phyloP scores from a whole-genome alignment of 2,113 vertebrate species.

The Malurus elegans region DNA sequence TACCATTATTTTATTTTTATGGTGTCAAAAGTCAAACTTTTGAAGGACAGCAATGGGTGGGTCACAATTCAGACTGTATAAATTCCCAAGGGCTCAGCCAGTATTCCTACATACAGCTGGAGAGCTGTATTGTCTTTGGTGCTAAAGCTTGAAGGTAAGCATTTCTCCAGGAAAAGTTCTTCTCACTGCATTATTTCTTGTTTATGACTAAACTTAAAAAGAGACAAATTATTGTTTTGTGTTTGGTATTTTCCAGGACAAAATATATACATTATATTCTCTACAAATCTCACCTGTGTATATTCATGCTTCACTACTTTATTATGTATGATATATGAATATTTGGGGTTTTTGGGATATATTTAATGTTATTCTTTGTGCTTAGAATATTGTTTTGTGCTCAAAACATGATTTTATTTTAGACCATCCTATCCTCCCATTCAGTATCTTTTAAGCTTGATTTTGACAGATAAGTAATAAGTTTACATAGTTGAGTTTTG shows the following conservation, averaged over 20 bases:
- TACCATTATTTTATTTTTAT: slow-evolving; percentile 15
- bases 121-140: slow-evolving; percentile 34
- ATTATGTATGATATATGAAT: neutral
- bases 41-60: neutral
- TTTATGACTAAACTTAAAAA: neutral
- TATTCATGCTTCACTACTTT: neutral
- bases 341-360: neutral
- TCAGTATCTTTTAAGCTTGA: neutral
- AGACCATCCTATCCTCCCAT: neutral
- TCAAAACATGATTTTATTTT: neutral
- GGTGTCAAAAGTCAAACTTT: slow-evolving; percentile 10
- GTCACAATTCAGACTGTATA: slow-evolving; percentile 12
- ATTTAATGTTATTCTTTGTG: neutral
- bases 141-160: slow-evolving; percentile 36
- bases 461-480: neutral
- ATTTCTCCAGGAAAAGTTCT: neutral
- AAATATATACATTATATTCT: neutral
- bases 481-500: neutral
- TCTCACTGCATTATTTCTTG: neutral
- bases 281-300: neutral
- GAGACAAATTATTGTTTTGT: neutral
- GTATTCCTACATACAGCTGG: neutral
- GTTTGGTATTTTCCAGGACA: neutral
- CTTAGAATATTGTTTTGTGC: neutral
- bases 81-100: neutral